Evolutionary conservation across 2,797 vertebrate species (phyloP).

Genomic region (Intellagama lesueurii): DNA sequence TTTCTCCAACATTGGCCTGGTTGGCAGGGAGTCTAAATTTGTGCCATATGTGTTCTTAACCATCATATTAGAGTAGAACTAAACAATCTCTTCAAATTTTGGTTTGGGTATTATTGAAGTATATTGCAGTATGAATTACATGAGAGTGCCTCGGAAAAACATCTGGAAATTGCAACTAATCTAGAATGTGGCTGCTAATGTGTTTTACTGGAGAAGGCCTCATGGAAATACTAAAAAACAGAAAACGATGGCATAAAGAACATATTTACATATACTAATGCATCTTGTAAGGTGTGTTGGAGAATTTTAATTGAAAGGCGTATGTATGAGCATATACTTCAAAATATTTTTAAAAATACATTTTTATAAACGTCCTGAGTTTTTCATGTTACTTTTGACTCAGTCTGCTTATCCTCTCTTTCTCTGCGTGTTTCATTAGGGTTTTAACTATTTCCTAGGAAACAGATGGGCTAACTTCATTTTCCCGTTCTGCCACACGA

Average conservation of each 20-base stretch:
- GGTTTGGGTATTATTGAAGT: not conserved
- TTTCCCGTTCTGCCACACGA: constrained; percentile 41
- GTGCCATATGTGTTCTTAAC: not conserved
- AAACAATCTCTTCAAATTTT: not conserved
- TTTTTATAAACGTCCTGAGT: not conserved
- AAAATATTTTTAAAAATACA: not conserved
- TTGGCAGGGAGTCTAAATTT: constrained; percentile 6
- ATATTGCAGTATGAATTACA: not conserved
- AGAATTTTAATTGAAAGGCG: not conserved
- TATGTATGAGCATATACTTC: not conserved
- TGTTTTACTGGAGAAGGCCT: not conserved
- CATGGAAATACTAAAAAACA: not conserved
- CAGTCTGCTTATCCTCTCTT: constrained; percentile 29
- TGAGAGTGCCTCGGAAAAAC: not conserved
- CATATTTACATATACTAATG: not conserved
- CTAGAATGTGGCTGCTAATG: not conserved
- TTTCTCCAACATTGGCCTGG: constrained; percentile 13
- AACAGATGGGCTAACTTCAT: constrained; percentile 25
- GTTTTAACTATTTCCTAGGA: constrained; percentile 9
- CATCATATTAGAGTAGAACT: not conserved
- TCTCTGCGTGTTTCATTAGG: constrained; percentile 21
- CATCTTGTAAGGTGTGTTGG: not conserved
- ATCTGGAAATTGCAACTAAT: not conserved
- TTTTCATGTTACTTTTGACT: constrained; percentile 9
- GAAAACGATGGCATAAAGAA: too few species aligned